Conservation (phyloP, 35 echinoderm and acorn worm species). For the Apostichopus californicus region DNA sequence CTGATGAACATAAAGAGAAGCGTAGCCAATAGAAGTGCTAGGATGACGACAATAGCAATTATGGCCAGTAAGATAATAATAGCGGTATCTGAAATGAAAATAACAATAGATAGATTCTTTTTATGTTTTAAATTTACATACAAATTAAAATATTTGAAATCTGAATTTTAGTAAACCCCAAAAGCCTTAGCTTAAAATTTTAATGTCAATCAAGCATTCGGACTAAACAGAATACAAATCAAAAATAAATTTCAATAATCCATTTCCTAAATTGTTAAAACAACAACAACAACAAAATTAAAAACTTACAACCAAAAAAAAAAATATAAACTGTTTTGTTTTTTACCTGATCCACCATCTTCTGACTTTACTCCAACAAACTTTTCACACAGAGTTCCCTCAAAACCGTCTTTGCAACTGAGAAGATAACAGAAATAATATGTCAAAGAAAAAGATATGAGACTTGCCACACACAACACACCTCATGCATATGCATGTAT, state of each 20-base stretch:
- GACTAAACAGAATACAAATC: no score
- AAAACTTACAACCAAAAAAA: not conserved
- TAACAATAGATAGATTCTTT: no score
- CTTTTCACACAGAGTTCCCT: not conserved
- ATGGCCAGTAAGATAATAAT: not conserved
- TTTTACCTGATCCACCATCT: not conserved
- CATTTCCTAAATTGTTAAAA: no score
- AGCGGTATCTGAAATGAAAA: not conserved
- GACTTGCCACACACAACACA: no score
- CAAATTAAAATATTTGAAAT: no score
- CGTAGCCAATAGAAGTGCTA: slow-evolving; percentile 13
- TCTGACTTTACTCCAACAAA: not conserved
- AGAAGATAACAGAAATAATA: not conserved
- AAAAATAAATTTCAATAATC: no score
- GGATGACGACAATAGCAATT: slow-evolving; percentile 8
- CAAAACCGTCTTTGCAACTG: not conserved
- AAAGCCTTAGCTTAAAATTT: no score
- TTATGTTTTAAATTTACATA: no score
- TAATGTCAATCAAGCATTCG: no score
- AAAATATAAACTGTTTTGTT: not conserved
- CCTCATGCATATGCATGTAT: no score
- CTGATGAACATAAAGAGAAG: slow-evolving; percentile 41
- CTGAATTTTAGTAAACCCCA: no score
- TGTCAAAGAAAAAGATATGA: no score
- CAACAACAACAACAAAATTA: not conserved